phyloP scores from a whole-genome alignment of 2,113 vertebrate genomes.

The Zapus hudsonius region DNA sequence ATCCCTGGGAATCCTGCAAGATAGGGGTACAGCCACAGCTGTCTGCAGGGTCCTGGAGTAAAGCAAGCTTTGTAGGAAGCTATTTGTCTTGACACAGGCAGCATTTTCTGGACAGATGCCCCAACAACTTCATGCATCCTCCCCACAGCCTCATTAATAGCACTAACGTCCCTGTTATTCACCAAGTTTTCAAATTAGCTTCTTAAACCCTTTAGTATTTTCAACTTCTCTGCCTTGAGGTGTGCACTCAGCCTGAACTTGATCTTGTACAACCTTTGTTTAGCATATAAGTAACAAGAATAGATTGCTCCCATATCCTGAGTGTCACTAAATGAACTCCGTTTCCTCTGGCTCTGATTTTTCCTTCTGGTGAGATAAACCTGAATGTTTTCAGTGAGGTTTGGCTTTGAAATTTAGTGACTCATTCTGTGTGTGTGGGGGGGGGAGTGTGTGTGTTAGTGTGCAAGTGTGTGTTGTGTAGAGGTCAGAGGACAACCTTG shows the following conservation, averaged over 20 bases:
- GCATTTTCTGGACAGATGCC: neutral
- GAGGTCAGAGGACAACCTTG: no score
- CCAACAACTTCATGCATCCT: neutral
- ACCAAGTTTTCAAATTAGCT: slow-evolving; percentile 64
- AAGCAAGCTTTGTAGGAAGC: rapidly evolving
- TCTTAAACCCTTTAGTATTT: slow-evolving; percentile 53
- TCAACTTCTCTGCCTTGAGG: neutral
- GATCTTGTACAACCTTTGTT: neutral
- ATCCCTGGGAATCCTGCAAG: neutral
- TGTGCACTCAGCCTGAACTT: neutral
- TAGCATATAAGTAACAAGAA: neutral
- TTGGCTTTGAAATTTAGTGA: neutral
- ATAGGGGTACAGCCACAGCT: neutral
- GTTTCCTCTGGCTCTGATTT: neutral
- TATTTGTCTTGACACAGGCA: neutral
- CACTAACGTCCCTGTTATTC: neutral
- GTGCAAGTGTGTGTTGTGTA: no score
- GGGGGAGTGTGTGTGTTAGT: no score
- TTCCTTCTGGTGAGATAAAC: slow-evolving; percentile 33
- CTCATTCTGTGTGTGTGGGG: neutral
- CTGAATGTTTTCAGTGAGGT: neutral
- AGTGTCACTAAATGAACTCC: neutral
- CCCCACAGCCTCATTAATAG: neutral
- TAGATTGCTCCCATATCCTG: neutral
- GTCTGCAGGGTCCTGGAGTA: neutral